Evolutionary conservation across 2,113 vertebrate genomes (phyloP).

Genomic region (Vimba vimba): DNA sequence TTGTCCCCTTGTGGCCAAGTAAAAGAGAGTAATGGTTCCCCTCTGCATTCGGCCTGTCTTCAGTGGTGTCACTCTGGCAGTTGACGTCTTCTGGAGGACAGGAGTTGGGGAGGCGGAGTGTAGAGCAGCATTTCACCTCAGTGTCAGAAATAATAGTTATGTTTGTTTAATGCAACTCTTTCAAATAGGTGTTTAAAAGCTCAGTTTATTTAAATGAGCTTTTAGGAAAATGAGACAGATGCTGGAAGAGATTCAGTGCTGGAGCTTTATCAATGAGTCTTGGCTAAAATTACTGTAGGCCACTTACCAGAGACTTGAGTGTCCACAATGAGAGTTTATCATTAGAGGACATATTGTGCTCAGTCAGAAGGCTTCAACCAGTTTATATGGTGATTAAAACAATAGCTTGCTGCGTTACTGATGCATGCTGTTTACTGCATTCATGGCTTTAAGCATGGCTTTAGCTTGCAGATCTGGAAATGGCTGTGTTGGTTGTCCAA

Average conservation of each 20-base stretch:
- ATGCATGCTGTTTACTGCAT: not conserved
- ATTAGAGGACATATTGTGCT: slow-evolving; percentile 11
- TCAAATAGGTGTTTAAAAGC: not conserved
- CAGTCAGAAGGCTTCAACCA: not conserved
- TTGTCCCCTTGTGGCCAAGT: slow-evolving; percentile 30
- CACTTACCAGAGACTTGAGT: slow-evolving; percentile 14
- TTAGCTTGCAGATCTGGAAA: not conserved
- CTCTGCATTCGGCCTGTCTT: slow-evolving; percentile 28
- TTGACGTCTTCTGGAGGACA: not conserved
- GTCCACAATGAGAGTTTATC: slow-evolving; percentile 5
- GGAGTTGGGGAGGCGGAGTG: not conserved
- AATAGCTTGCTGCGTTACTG: not conserved
- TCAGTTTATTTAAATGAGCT: not conserved
- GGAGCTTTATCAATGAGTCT: not conserved
- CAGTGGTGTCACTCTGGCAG: slow-evolving; percentile 9
- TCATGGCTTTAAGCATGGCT: not conserved
- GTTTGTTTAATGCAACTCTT: not conserved
- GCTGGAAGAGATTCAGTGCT: not conserved
- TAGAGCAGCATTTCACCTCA: slow-evolving; percentile 7
- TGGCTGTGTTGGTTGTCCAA: not conserved
- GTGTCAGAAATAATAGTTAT: not conserved
- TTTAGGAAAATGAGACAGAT: not conserved
- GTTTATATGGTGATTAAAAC: slow-evolving; percentile 29
- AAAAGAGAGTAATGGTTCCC: slow-evolving; percentile 39
- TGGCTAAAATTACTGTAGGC: not conserved